Percentiles rank a stretch among this genome's conserved stretches.
These are phyloP conservation scores for Caiman crocodilus DNA, from an alignment of 2,797 vertebrate genomes.

Conservation along the genomic window DNA sequence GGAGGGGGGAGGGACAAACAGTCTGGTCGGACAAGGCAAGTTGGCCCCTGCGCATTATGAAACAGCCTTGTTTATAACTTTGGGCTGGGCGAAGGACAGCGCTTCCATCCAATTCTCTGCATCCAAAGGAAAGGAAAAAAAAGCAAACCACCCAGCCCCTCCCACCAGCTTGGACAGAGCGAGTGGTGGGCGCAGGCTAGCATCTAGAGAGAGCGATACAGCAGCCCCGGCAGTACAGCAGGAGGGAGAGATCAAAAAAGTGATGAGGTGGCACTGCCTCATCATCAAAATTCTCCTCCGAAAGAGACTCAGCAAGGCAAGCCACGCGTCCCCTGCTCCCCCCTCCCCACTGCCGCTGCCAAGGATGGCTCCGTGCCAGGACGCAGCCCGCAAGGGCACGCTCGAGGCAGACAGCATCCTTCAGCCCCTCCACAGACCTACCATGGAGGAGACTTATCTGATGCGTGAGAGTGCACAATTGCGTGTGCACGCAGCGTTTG, in stretches of 20 bases:
- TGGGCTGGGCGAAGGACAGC: background rate
- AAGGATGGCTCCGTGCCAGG: background rate
- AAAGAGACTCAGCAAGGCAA: background rate
- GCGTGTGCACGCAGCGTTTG: background rate
- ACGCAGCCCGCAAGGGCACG: too few relatives aligned
- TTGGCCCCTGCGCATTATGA: fast-evolving
- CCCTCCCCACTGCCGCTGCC: background rate
- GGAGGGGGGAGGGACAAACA: background rate
- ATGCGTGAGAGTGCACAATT: background rate
- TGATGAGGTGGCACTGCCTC: fast-evolving
- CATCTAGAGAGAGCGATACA: background rate
- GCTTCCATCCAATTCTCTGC: fast-evolving
- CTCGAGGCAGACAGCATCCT: background rate
- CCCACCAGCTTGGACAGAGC: fast-evolving
- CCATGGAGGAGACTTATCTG: background rate
- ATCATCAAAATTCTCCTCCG: fast-evolving
- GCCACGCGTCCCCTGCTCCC: background rate
- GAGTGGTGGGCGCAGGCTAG: too few relatives aligned
- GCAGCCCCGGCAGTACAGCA: background rate
- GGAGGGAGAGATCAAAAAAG: fast-evolving
- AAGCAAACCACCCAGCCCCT: background rate
- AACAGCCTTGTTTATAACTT: background rate
- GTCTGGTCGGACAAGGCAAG: background rate
- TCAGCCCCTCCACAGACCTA: background rate
- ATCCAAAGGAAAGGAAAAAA: too few relatives aligned